phyloP scores from a whole-genome alignment of 2,113 vertebrate genomes.

The Ursus arctos region DNA sequence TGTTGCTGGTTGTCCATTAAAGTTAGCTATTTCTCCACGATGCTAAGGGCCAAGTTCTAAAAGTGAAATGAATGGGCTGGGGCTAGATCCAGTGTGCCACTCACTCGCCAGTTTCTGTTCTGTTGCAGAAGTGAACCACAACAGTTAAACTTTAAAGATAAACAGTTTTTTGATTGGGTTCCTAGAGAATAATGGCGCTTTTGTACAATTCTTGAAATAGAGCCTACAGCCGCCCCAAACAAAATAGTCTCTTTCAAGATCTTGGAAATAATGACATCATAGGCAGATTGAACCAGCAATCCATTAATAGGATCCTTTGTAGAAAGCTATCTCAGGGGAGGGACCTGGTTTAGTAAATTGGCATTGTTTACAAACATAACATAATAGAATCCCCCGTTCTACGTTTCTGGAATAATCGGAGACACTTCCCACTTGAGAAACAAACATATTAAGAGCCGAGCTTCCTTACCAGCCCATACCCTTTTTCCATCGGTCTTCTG shows the following conservation, averaged over 20 bases:
- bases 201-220: conserved; percentile 86
- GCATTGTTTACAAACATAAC: conserved; percentile 86
- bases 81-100: background rate
- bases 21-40: conserved; percentile 14
- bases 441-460: conserved; percentile 24
- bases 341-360: conserved; percentile 76
- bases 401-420: background rate
- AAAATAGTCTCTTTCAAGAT: conserved; percentile 87
- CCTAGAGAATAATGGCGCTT: conserved; percentile 85
- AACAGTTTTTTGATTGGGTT: conserved; percentile 54
- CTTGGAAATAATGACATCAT: conserved; percentile 89
- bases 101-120: conserved; percentile 56
- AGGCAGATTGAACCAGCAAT: conserved; percentile 84
- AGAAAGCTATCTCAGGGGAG: conserved; percentile 73
- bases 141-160: conserved; percentile 67
- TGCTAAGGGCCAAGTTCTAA: conserved; percentile 1
- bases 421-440: conserved; percentile 23
- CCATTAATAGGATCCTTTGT: conserved; percentile 85
- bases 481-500: conserved; percentile 3
- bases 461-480: background rate
- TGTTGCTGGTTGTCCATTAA: conserved; percentile 39
- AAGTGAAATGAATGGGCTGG: conserved; percentile 55
- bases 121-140: conserved; percentile 74
- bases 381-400: conserved; percentile 46
- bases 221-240: conserved; percentile 81